Conservation (phyloP, 2,113 vertebrate species). For the Hippolais icterina region DNA sequence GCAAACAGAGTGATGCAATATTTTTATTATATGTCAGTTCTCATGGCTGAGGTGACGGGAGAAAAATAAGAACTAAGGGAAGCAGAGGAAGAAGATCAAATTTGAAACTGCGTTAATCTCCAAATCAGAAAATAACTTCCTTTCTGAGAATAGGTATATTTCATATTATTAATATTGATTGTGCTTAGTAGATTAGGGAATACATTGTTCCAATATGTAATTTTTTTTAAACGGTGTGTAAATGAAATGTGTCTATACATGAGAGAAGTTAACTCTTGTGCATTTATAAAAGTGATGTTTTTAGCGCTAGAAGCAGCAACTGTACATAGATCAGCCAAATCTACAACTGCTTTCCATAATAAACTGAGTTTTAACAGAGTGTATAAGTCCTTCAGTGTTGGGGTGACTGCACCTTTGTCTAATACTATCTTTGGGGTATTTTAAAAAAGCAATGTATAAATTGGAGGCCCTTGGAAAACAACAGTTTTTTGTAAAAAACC, state of each 20-base stretch:
- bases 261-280: neutral
- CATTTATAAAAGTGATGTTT: neutral
- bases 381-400: accelerated
- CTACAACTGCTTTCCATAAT: neutral
- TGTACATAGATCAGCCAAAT: neutral
- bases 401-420: neutral
- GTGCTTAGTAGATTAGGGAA: neutral
- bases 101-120: neutral
- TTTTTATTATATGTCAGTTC: neutral
- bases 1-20: neutral
- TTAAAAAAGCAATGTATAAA: neutral
- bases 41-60: neutral
- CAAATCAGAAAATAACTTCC: neutral
- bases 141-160: neutral
- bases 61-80: neutral
- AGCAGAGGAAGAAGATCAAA: neutral
- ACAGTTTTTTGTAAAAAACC: neutral
- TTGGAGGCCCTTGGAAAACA: neutral
- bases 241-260: neutral
- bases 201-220: neutral
- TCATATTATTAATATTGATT: neutral
- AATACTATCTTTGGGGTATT: neutral
- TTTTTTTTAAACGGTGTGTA: neutral
- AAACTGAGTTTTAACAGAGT: neutral
- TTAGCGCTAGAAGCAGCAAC: neutral